Evolutionary conservation across 1,140 invertebrate species (phyloP).

Genomic region (Euwallacea similis): DNA sequence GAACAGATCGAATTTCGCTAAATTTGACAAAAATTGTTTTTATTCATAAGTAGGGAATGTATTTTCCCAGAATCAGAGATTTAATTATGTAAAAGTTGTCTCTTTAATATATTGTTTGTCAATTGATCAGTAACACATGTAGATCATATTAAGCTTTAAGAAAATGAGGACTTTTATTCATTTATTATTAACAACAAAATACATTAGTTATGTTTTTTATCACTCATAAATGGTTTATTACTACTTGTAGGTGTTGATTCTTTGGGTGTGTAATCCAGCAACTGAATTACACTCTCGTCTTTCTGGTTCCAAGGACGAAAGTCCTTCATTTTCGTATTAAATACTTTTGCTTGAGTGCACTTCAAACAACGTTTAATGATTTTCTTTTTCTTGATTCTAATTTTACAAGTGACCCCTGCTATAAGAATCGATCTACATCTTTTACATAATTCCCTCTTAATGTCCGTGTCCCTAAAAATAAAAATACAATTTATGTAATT

Average conservation of each 20-base stretch:
- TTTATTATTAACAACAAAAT: too few species aligned
- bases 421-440: constrained; percentile 57
- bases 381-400: constrained; percentile 56
- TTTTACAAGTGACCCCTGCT: constrained; percentile 53
- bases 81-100: too few species aligned
- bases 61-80: too few species aligned
- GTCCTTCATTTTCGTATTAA: constrained; percentile 50
- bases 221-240: too few species aligned
- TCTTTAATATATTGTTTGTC: too few species aligned
- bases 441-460: constrained; percentile 60
- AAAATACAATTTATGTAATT: not conserved
- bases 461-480: constrained; percentile 57
- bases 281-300: constrained; percentile 55
- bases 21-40: too few species aligned
- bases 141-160: too few species aligned
- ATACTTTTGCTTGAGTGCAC: constrained; percentile 52
- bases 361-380: constrained; percentile 55
- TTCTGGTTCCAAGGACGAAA: constrained; percentile 57
- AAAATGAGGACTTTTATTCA: too few species aligned
- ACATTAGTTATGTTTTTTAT: too few species aligned
- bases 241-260: not conserved
- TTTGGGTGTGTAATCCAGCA: constrained; percentile 50
- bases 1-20: too few species aligned
- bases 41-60: too few species aligned
- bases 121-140: too few species aligned